A percentile compares a stretch with the other conserved stretches of the same genome.
Evolutionary conservation across 1,140 invertebrate species (phyloP).

Genomic region (Gryllus bimaculatus): DNA sequence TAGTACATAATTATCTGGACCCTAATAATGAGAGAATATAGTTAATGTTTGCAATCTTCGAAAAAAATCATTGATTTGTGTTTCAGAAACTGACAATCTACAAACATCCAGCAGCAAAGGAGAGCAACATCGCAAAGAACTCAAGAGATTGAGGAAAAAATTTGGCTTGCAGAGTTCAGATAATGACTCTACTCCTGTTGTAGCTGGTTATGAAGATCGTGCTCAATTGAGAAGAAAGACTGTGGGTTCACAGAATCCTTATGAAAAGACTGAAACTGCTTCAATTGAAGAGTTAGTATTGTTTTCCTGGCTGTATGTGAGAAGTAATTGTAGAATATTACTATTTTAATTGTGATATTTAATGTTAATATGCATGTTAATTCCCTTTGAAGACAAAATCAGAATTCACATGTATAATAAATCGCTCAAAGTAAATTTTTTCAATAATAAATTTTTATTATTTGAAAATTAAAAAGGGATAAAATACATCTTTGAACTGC

Average conservation of each 20-base stretch:
- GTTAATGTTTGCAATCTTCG: neutral
- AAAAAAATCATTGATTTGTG: neutral
- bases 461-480: no score
- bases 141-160: slow-evolving; percentile 70
- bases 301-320: no score
- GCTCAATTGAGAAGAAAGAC: slow-evolving; percentile 61
- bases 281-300: slow-evolving; percentile 64
- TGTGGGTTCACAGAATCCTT: slow-evolving; percentile 71
- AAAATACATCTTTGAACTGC: no score
- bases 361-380: no score
- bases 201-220: slow-evolving; percentile 58
- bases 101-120: slow-evolving; percentile 26
- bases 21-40: neutral
- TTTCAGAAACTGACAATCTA: neutral
- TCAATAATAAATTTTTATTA: no score
- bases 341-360: no score
- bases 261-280: slow-evolving; percentile 70
- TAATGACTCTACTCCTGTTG: slow-evolving; percentile 31
- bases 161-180: slow-evolving; percentile 60
- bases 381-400: no score
- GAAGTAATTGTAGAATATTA: no score
- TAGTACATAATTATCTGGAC: no score
- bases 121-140: slow-evolving; percentile 54
- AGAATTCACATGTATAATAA: no score
- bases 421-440: no score